phyloP scores from a whole-genome alignment of 2,797 vertebrate species.

The Pseudomugil gertrudae region DNA sequence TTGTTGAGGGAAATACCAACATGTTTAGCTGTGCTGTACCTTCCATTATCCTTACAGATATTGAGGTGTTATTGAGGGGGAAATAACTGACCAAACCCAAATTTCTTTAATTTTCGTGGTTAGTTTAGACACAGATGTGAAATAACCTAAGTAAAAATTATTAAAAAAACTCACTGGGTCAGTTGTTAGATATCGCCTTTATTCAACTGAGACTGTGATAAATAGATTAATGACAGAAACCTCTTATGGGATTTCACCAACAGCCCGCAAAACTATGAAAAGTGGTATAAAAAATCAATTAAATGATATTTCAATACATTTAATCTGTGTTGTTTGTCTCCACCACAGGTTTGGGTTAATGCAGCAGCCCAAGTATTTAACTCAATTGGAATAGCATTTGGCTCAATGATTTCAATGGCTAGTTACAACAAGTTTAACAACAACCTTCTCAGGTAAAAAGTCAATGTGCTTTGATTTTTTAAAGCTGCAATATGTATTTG shows the following conservation, averaged over 20 bases:
- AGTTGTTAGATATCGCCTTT: not conserved
- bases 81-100: too few species aligned
- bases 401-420: slow-evolving; percentile 82
- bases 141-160: too few species aligned
- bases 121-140: too few species aligned
- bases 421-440: slow-evolving; percentile 85
- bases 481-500: not conserved
- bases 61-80: too few species aligned
- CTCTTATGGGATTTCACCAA: not conserved
- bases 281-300: slow-evolving; percentile 6
- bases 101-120: too few species aligned
- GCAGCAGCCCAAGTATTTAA: slow-evolving; percentile 85
- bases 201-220: not conserved
- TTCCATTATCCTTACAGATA: too few species aligned
- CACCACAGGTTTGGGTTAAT: slow-evolving; percentile 80
- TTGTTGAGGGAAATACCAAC: too few species aligned
- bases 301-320: not conserved
- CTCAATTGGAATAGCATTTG: slow-evolving; percentile 82
- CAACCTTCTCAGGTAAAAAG: slow-evolving; percentile 78
- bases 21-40: too few species aligned
- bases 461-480: not conserved
- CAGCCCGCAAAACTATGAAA: not conserved
- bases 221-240: not conserved
- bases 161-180: too few species aligned
- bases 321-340: slow-evolving; percentile 5